Evolutionary conservation across 1,140 invertebrate genomes (phyloP), one percentile per base, ranked within the genome.

Genomic region (Globodera rostochiensis): DNA sequence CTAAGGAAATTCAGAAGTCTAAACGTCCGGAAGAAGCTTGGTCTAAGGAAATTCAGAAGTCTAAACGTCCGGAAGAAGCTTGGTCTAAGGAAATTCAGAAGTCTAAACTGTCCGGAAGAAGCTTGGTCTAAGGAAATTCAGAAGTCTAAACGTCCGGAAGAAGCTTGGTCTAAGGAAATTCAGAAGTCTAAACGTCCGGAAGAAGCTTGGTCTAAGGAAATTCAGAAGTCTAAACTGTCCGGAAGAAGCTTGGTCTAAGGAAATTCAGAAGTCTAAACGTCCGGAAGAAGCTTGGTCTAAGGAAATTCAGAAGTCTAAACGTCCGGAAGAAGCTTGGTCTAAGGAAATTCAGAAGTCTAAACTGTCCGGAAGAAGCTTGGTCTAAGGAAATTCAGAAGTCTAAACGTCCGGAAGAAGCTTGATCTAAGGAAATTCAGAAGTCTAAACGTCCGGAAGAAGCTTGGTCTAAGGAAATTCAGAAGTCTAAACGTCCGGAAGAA

Each of bases 51-150:
- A n/a, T n/a, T n/a, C n/a, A n/a, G n/a, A n/a, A n/a, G n/a, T n/a
- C n/a, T n/a, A n/a, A n/a, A 6, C 83, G 82, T 6, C 83, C 83
- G 8, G 74, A 47, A 9, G 66, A 49, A 8, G 84, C 83, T 53
- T 64, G 25, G 49, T 75, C 46, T 80, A 73, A 64, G 3, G 15
- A 19, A 19, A 25, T 76, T 46, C 11, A 25, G 1, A 77, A 70
- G 25, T 25, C 25, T 25, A 25, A 25, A 25, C 25, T n/a, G 25
- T 6, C 83, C 83, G 15, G 73, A 47, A 9, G 66, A 49, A 7
- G 83, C 83, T 53, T 64, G 25, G 49, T 75, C 46, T 79, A 73
- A 60, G 15, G 19, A 25, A 25, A 25, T 25, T 25, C 25, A 25
- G 1, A 77, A 70, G 25, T 25, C 25, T 25, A 25, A 25, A 6